These are phyloP conservation scores for Amblyopsis rosae DNA, from an alignment of 2,113 vertebrate species.

Conservation along the genomic window DNA sequence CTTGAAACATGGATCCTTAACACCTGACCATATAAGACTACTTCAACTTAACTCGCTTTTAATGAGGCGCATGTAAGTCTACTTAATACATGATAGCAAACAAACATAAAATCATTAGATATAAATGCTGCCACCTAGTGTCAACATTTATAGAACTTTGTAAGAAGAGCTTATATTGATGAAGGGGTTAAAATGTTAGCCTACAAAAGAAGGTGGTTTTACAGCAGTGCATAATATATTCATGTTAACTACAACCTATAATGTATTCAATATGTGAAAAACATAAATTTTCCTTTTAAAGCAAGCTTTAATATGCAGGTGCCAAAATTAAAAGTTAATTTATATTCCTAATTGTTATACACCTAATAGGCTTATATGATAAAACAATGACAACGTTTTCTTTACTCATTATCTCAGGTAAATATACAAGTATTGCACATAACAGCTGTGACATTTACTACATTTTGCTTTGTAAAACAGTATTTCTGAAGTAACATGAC, in stretches of 20 bases:
- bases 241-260: neutral
- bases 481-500: neutral
- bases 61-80: neutral
- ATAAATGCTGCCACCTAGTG: slow-evolving; percentile 50
- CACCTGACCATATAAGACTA: neutral
- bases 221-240: neutral
- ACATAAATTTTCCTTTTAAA: neutral
- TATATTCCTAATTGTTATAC: slow-evolving; percentile 44
- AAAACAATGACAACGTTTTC: neutral
- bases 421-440: slow-evolving; percentile 8
- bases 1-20: neutral
- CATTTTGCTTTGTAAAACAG: neutral
- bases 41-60: slow-evolving; percentile 13
- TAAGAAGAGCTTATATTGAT: neutral
- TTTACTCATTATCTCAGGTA: neutral
- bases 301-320: neutral
- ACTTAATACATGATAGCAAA: too few species aligned
- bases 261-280: neutral
- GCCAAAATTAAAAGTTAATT: neutral
- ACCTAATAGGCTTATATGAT: neutral
- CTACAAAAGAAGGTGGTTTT: neutral
- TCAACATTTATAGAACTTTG: slow-evolving; percentile 16
- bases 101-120: neutral
- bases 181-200: neutral
- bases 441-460: neutral